These are phyloP conservation scores for Lithobates pipiens DNA, from an alignment of 2,797 vertebrate species.

Conservation along the genomic window DNA sequence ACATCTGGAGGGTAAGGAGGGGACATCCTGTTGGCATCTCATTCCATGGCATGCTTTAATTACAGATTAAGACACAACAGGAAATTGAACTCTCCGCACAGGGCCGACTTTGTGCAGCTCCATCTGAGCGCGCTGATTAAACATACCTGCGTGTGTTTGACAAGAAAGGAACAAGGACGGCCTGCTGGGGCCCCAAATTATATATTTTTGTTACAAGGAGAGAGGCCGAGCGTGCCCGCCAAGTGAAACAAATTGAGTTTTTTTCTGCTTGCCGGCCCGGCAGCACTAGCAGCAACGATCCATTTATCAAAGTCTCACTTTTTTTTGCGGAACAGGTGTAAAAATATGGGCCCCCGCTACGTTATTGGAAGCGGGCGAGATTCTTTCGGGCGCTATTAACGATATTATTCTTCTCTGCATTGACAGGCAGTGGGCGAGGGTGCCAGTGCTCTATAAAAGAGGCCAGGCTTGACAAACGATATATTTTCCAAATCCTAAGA, in stretches of 20 bases:
- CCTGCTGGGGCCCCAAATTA: conserved; percentile 32
- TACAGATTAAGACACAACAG: conserved; percentile 58
- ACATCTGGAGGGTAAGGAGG: conserved; percentile 56
- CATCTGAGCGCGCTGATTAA: conserved; percentile 7
- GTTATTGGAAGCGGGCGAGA: conserved; percentile 4
- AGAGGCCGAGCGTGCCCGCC: conserved; percentile 17
- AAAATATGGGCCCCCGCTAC: conserved; percentile 30
- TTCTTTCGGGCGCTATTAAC: not conserved
- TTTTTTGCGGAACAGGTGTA: conserved; percentile 43
- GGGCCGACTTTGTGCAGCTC: conserved; percentile 48
- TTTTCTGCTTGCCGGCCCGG: not conserved
- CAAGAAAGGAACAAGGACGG: conserved; percentile 6
- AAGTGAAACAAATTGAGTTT: conserved; percentile 34
- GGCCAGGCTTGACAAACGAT: not conserved
- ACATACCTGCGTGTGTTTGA: conserved; percentile 23
- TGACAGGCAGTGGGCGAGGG: not conserved
- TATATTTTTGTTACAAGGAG: conserved; percentile 58
- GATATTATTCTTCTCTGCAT: conserved; percentile 38
- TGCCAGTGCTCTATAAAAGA: conserved; percentile 32
- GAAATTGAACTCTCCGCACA: conserved; percentile 47
- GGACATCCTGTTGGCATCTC: conserved; percentile 43
- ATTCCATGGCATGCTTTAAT: conserved; percentile 41
- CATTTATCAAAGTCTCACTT: conserved; percentile 42
- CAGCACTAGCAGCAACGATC: not conserved
- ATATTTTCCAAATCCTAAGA: conserved; percentile 28